phyloP scores from a whole-genome alignment of 2,888 invertebrate species.

The Saturnia japonica region DNA sequence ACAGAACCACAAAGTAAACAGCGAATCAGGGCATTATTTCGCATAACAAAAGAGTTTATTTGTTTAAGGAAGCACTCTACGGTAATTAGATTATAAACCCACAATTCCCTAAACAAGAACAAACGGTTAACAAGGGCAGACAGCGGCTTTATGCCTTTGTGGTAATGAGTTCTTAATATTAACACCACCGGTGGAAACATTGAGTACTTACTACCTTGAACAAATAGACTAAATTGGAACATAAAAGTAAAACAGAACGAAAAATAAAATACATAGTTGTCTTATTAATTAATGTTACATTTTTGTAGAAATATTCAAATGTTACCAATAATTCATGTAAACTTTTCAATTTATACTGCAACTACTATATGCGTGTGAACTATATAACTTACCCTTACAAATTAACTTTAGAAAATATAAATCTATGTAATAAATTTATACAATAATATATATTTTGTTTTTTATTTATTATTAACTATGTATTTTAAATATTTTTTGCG shows the following conservation, averaged over 20 bases:
- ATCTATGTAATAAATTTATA: too few relatives aligned
- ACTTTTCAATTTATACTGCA: not conserved
- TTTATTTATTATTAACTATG: too few relatives aligned
- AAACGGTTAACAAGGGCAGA: constrained; percentile 40
- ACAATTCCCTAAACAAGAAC: constrained; percentile 40
- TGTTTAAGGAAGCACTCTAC: constrained; percentile 62
- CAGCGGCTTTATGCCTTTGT: constrained; percentile 23
- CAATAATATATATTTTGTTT: too few relatives aligned
- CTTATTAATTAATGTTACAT: not conserved
- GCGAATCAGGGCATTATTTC: constrained; percentile 50
- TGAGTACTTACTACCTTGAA: constrained; percentile 7
- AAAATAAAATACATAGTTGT: not conserved
- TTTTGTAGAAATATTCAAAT: not conserved
- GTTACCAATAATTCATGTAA: not conserved
- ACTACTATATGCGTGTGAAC: not conserved
- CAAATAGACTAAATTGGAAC: not conserved
- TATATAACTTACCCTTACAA: not conserved
- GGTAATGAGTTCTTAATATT: constrained; percentile 8
- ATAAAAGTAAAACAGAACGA: not conserved
- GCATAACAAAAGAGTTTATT: constrained; percentile 61
- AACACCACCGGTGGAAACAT: constrained; percentile 2
- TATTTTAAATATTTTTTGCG: not conserved
- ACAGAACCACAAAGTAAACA: constrained; percentile 27
- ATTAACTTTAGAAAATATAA: not conserved
- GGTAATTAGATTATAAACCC: constrained; percentile 60